phyloP scores from a whole-genome alignment of 2,797 vertebrate species.

The Rhincodon typus region DNA sequence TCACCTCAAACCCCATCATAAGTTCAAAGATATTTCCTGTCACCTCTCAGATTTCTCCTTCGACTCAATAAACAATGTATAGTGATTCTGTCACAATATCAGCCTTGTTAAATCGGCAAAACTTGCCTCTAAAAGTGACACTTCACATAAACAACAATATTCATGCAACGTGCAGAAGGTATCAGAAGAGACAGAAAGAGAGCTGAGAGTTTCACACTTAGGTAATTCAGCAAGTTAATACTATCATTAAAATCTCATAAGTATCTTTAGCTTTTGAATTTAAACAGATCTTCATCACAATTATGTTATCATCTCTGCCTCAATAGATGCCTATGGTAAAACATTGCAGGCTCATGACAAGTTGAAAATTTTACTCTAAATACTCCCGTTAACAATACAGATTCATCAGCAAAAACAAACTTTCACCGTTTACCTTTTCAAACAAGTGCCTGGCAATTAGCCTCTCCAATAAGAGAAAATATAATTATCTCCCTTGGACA shows the following conservation, averaged over 20 bases:
- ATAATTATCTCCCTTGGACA: too few species aligned
- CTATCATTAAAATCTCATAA: background rate
- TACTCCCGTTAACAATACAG: background rate
- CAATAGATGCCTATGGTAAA: background rate
- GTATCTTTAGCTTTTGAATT: background rate
- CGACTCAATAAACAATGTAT: background rate
- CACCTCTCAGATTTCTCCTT: background rate
- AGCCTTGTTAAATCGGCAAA: background rate
- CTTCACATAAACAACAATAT: background rate
- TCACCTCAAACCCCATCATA: background rate
- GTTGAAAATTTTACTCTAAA: background rate
- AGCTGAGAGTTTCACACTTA: background rate
- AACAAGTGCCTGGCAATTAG: too few species aligned
- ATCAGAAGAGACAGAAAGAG: background rate
- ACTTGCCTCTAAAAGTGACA: background rate
- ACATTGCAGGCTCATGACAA: background rate
- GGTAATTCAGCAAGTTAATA: background rate
- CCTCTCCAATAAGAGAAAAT: too few species aligned
- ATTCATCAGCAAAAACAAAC: background rate
- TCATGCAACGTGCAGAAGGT: background rate
- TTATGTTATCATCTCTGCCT: background rate
- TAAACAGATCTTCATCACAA: background rate
- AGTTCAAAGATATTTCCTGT: background rate
- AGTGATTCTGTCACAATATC: background rate
- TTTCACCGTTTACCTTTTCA: background rate